Conservation (phyloP, 1,140 invertebrate species). For the Lanistes nyassanus region DNA sequence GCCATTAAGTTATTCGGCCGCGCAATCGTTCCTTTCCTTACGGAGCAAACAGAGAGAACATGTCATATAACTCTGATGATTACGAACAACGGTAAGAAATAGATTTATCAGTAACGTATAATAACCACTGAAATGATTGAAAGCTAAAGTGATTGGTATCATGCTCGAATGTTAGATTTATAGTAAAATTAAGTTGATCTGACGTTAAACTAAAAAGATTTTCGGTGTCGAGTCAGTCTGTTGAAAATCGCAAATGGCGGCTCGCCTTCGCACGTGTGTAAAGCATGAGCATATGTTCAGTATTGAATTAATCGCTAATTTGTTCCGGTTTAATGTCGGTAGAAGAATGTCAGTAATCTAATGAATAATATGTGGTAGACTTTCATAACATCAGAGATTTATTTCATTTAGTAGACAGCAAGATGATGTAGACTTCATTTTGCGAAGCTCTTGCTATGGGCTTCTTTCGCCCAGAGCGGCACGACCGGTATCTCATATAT, state of each 20-base stretch:
- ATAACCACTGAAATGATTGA: conserved; percentile 1
- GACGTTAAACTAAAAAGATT: not conserved
- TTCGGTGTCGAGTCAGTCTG: not conserved
- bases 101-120: conserved; percentile 22
- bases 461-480: too few relatives aligned
- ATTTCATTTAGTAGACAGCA: too few relatives aligned
- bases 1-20: conserved; percentile 37
- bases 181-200: not conserved
- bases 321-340: not conserved
- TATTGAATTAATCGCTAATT: not conserved
- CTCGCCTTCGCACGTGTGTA: conserved; percentile 17
- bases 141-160: not conserved
- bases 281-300: conserved; percentile 4
- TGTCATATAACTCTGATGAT: conserved; percentile 59
- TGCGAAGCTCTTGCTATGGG: too few relatives aligned
- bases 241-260: conserved; percentile 18
- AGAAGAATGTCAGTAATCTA: not conserved
- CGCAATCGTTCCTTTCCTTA: conserved; percentile 51
- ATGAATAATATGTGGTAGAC: too few relatives aligned
- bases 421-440: too few relatives aligned
- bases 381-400: too few relatives aligned
- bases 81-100: conserved; percentile 54
- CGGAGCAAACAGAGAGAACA: conserved; percentile 56
- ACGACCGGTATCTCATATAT: too few relatives aligned
- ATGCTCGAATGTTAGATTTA: not conserved